Evolutionary conservation across 2,113 vertebrate species (phyloP).

Genomic region (Esox niger): DNA sequence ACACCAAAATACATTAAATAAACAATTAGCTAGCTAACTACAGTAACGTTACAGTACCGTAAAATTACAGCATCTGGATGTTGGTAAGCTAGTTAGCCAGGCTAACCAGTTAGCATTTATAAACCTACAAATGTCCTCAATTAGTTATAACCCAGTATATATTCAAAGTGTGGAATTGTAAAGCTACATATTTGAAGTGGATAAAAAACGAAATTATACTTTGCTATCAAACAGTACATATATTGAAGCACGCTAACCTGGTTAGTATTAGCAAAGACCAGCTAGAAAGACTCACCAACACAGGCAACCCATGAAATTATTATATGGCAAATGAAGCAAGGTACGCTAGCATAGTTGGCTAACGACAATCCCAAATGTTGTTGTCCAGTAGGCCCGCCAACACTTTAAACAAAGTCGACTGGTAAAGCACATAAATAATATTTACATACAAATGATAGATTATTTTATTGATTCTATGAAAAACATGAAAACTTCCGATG

Average conservation of each 20-base stretch:
- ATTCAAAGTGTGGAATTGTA: no score
- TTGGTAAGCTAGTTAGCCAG: conserved; percentile 32
- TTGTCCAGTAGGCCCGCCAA: neutral
- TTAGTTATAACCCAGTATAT: no score
- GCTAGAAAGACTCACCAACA: conserved; percentile 54
- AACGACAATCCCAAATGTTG: neutral
- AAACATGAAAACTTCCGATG: neutral
- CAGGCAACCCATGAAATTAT: conserved; percentile 55
- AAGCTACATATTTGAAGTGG: no score
- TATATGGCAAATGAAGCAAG: conserved; percentile 41
- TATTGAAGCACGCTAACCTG: no score
- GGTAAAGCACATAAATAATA: neutral
- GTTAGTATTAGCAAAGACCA: no score
- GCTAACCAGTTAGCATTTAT: conserved; percentile 39
- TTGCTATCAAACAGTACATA: no score
- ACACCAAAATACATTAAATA: neutral
- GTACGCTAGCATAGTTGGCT: conserved; percentile 57
- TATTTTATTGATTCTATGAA: neutral
- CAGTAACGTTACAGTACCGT: conserved; percentile 9
- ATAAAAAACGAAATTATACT: no score
- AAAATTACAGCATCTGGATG: conserved; percentile 4
- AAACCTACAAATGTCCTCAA: conserved; percentile 21
- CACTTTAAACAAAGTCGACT: neutral
- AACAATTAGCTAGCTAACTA: conserved; percentile 37
- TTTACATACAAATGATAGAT: neutral